Evolutionary conservation across 2,888 invertebrate genomes (phyloP).

Genomic region (Caradrina kadenii): DNA sequence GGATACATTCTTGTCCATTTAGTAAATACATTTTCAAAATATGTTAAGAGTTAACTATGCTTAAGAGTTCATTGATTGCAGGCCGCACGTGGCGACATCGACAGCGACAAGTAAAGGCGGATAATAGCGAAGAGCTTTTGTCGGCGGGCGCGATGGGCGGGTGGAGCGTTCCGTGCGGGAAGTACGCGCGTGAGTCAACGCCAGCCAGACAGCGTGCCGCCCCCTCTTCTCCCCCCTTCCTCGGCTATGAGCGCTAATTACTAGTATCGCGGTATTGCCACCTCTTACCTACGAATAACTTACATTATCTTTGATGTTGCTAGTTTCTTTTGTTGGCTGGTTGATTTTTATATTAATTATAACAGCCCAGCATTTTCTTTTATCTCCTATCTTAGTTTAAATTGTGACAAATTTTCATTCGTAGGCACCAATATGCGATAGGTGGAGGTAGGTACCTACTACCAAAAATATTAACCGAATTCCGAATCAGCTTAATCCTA

Average conservation of each 20-base stretch:
- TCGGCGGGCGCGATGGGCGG: constrained; percentile 40
- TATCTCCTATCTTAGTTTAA: neutral
- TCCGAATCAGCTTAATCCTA: constrained; percentile 31
- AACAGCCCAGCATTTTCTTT: constrained; percentile 9
- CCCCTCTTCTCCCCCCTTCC: constrained; percentile 48
- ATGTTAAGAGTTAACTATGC: neutral
- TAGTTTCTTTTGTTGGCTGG: constrained; percentile 23
- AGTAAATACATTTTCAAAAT: neutral
- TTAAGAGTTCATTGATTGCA: constrained; percentile 4
- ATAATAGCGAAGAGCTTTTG: constrained; percentile 40
- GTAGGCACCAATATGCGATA: neutral
- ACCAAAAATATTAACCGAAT: constrained; percentile 23
- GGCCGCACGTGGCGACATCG: constrained; percentile 24
- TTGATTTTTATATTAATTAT: neutral
- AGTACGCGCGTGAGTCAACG: constrained; percentile 75
- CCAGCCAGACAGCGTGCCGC: constrained; percentile 76
- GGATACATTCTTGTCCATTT: neutral
- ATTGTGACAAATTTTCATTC: neutral
- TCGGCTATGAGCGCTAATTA: constrained; percentile 54
- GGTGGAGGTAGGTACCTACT: neutral
- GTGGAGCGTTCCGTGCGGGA: constrained; percentile 62
- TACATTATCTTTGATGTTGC: constrained; percentile 39
- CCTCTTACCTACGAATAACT: constrained; percentile 40
- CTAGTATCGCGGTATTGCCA: constrained; percentile 50
- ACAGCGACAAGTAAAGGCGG: constrained; percentile 25